Base-by-base conservation (phyloP, 2,797 vertebrate species). In the Hephaestus fuliginosus region DNA sequence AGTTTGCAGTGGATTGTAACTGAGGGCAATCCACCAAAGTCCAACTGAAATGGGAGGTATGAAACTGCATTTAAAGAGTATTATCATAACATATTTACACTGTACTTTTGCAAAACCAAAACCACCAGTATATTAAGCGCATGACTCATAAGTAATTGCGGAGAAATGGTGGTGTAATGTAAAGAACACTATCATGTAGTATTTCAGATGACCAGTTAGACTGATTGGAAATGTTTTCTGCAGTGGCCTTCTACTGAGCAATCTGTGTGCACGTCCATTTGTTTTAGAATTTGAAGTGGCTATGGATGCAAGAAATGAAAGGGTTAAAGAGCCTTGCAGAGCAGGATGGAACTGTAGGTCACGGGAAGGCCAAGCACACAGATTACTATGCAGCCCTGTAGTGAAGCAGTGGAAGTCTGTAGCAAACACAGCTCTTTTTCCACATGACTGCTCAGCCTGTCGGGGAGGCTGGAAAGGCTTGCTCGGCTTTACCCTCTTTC, bases 371-470 rank as follows among this genome's bases (percentile, higher is more conserved):
- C 88, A 89, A 82, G 76, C 74, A 73, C 82, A 84, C 86, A 89
- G 77, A 89, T 93, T 88, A 89, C 86, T 64, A 82, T 89, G 77
- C 84, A 85, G 82, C 82, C 75, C 78, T 80, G 76, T 86, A 67
- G 86, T 80, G 76, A 82, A 85, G 82, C 86, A 77, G 68, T 52
- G 62, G 64, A 90, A 83, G 89, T 88, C 85, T 83, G 77, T 67
- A 81, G 90, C 91, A 83, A 92, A 88, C 91, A 82, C 85, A 89
- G 89, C 90, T 93, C 74, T 93, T 95, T 94, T 93, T 93, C 87
- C 90, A 91, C 90, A 89, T 86, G 91, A 83, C 88, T 91, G 89
- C 86, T 85, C 87, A 57, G 81, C 70, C 87, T 86, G 86, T 89
- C 83, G 86, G 86, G 44, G 71, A 88, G 70, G 65, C 77, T 83